phyloP scores from a whole-genome alignment of 1,140 invertebrate genomes.

The Heliothis subflexa region DNA sequence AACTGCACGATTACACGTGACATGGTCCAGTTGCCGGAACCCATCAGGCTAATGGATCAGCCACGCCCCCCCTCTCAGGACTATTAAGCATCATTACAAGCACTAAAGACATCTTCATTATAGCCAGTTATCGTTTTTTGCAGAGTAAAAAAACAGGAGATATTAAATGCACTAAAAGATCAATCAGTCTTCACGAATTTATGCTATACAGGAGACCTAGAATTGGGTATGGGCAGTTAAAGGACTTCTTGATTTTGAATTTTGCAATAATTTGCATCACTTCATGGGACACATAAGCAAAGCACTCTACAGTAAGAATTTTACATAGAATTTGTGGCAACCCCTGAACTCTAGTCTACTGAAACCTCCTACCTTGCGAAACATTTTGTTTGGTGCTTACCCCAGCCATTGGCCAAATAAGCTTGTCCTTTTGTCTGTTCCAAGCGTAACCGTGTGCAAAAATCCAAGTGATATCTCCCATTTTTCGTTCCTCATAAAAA shows the following conservation, averaged over 20 bases:
- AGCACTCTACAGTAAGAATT: not conserved
- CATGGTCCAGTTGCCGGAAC: slow-evolving; percentile 11
- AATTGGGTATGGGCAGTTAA: too few species aligned
- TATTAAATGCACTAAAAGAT: not conserved
- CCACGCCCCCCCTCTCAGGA: not conserved
- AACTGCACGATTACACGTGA: slow-evolving; percentile 2
- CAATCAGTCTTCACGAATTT: not conserved
- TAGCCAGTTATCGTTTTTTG: not conserved
- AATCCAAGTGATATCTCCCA: too few species aligned
- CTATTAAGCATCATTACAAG: slow-evolving; percentile 23
- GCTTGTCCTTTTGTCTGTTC: too few species aligned
- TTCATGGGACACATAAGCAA: not conserved
- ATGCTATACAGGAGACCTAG: too few species aligned
- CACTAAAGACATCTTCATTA: slow-evolving; percentile 19
- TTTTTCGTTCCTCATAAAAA: too few species aligned
- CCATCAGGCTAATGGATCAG: slow-evolving; percentile 21
- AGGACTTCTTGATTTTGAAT: not conserved
- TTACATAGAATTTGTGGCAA: not conserved
- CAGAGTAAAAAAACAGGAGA: not conserved
- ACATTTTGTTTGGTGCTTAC: too few species aligned
- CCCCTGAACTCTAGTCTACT: too few species aligned
- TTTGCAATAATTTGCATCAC: not conserved
- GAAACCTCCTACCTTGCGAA: too few species aligned
- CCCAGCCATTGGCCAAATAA: too few species aligned
- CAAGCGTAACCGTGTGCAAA: too few species aligned